Evolutionary conservation across 2,113 vertebrate species (phyloP), one percentile per base, ranked within the genome.

Genomic region (Hypanus sabinus): DNA sequence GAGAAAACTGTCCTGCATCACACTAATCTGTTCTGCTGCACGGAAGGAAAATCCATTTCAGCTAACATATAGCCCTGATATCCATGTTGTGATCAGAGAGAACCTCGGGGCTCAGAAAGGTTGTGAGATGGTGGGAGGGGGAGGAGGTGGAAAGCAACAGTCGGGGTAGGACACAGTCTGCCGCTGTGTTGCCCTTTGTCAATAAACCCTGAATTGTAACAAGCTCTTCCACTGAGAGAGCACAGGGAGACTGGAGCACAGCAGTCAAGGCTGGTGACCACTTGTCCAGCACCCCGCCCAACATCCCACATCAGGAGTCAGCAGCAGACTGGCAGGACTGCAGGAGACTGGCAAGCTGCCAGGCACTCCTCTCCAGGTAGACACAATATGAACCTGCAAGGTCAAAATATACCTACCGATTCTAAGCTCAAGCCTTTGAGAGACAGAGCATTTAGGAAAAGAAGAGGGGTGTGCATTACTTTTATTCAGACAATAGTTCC

Each of bases 1-100:
- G 90, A 33, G 22, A 92, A 92, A 92, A 36, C 22, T 38, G 36
- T 71, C 33, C 68, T 27, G 38, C 20, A 8, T 55, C 36, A 93
- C 70, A 46, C 55, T 71, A 75, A 93, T 93, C 91, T 73, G 70
- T 93, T 93, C 38, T 55, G 91, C 91, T 73, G 10, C 68, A 46
- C 70, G 71, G 68, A 93, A 93, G 73, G 68, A 71, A 93, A 93
- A 93, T 93, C 91, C 70, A 93, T 73, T 93, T 71, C 9, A 75
- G 36, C 91, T 73, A 55, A 93, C 73, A 36, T 27, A 75, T 70
- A 93, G 65, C 3, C 14, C 22, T 93, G 68, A 93, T 73, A 46
- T 93, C 91, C 91, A 30, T 73, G 91, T 30, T 75, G 36, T 46
- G 20, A 93, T 24, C 90, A 93, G 57, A 16, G 27, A 88, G 33